Evolutionary conservation across 1,140 invertebrate species (phyloP), one percentile per base, ranked within the genome.

Genomic region (Drosophila pseudoananassae): DNA sequence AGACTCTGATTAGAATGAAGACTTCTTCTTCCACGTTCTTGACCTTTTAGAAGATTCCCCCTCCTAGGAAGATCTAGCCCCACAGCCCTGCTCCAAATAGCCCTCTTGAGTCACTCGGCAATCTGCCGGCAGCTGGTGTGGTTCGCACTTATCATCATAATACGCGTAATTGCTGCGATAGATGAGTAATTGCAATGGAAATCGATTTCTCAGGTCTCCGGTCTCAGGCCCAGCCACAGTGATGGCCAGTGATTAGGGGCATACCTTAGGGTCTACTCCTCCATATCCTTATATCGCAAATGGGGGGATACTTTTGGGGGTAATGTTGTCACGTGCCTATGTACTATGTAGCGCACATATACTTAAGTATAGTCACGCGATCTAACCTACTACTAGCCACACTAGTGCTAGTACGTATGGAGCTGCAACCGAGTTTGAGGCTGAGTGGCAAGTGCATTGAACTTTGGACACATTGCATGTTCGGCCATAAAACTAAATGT

Each of bases 401-500:
- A 59, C 20, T 20, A 66, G 63, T 59, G 4, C 25, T 27, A 5
- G 25, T 1, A 20, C 20, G 20, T 20, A 20, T 20, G 2, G 2
- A 10, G 43, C 23, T 69, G 65, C 65, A 69, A 10, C 66, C 29
- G 25, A 69, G 66, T 69, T 69, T 69, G 51, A 69, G 64, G 66
- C 66, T 69, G 66, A 69, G 50, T 15, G 15, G 63, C 66, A 70
- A 70, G 66, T 70, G 66, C 66, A 70, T 70, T 70, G 66, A 70
- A 70, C 66, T 31, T 51, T 33, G 66, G 51, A 40, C 65, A 68
- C 66, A 70, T 70, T 70, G 66, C 66, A 70, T 70, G 66, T 69
- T 68, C 47, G 63, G n/a, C 27, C 66, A 56, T 70, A 70, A 70
- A 70, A 70, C 64, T 69, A 70, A 70, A 70, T 70, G 66, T 70